A percentile compares a stretch with the other conserved stretches of the same genome.
phyloP scores from a whole-genome alignment of 2,113 vertebrate genomes.

The Prionailurus bengalensis region DNA sequence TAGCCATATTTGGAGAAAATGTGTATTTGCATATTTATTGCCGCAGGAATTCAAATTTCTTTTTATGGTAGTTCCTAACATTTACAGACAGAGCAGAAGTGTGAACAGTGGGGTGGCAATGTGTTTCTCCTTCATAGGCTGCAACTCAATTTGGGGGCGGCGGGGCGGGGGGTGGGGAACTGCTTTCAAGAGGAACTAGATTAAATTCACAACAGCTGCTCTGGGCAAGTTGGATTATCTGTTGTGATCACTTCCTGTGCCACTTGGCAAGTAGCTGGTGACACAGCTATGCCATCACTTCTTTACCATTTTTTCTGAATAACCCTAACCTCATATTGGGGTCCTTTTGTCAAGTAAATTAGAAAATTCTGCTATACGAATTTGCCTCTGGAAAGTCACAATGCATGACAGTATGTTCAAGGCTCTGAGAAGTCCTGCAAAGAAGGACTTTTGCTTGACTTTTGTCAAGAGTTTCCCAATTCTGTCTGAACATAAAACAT shows the following conservation, averaged over 20 bases:
- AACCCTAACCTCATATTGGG: neutral
- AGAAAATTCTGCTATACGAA: neutral
- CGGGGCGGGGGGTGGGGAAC: neutral
- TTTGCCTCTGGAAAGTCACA: neutral
- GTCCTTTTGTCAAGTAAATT: neutral
- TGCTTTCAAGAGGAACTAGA: conserved; percentile 41
- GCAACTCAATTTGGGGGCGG: neutral
- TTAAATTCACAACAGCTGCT: conserved; percentile 12
- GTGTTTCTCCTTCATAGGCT: conserved; percentile 47
- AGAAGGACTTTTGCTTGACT: neutral
- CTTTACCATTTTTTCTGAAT: neutral
- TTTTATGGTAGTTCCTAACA: conserved; percentile 72
- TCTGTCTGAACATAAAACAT: neutral
- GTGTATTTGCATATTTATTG: conserved; percentile 74
- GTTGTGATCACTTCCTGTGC: neutral
- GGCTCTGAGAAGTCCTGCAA: neutral
- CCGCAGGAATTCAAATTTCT: conserved; percentile 45
- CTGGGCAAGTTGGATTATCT: conserved; percentile 25
- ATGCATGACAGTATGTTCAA: neutral
- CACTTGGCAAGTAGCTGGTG: neutral
- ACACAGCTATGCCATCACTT: neutral
- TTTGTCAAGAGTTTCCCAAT: neutral
- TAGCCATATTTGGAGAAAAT: conserved; percentile 24
- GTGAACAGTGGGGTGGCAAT: conserved; percentile 76
- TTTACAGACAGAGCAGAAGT: conserved; percentile 80